These are phyloP conservation scores for Dendrolimus pini DNA, from an alignment of 2,888 invertebrate genomes.

Conservation along the genomic window DNA sequence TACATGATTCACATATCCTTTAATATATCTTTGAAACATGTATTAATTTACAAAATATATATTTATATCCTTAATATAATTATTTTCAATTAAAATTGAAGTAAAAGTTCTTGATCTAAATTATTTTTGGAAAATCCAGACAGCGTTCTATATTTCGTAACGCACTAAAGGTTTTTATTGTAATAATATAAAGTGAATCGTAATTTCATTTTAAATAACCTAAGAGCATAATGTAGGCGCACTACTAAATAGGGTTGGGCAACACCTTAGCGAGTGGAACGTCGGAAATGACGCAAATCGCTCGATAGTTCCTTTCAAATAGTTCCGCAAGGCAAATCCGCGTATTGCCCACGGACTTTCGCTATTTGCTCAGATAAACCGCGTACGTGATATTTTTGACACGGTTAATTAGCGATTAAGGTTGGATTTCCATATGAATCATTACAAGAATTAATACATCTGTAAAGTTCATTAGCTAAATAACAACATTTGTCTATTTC, in stretches of 20 bases:
- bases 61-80: no score
- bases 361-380: slow-evolving; percentile 28
- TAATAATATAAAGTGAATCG: background rate
- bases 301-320: slow-evolving; percentile 22
- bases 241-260: slow-evolving; percentile 23
- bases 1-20: no score
- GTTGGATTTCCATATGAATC: background rate
- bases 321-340: slow-evolving; percentile 37
- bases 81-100: no score
- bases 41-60: no score
- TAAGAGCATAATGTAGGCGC: slow-evolving; percentile 13
- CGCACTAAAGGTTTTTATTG: background rate
- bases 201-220: background rate
- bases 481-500: no score
- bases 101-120: background rate
- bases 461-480: no score
- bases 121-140: background rate
- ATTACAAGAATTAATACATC: background rate
- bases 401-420: background rate
- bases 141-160: background rate
- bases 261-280: slow-evolving; percentile 14
- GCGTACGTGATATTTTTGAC: slow-evolving; percentile 2
- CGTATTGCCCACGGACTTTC: slow-evolving; percentile 34
- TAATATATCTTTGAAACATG: no score
- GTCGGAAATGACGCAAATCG: slow-evolving; percentile 35